Evolutionary conservation across 2,113 vertebrate genomes (phyloP).

Genomic region (Ceyx melanurus): DNA sequence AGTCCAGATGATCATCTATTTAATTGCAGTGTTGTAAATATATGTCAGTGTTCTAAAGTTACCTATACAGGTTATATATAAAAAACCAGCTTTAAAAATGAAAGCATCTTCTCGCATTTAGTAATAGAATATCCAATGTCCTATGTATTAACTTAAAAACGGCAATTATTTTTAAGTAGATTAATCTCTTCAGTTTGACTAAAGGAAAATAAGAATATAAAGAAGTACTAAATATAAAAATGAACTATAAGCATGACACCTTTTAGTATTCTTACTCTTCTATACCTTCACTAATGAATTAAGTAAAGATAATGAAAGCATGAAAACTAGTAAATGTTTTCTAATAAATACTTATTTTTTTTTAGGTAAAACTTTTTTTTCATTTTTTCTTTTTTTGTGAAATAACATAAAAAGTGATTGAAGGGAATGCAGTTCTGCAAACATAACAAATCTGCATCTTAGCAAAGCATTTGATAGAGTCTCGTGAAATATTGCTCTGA

Average conservation of each 20-base stretch:
- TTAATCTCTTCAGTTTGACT: not conserved
- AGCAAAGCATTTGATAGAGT: not conserved
- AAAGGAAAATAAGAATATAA: not conserved
- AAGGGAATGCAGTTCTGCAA: not conserved
- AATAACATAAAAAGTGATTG: not conserved
- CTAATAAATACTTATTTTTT: not conserved
- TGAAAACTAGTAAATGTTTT: not conserved
- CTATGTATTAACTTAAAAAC: not conserved
- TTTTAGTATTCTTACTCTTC: not conserved
- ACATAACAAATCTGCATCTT: not conserved
- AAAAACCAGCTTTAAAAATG: not conserved
- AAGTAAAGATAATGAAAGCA: not conserved
- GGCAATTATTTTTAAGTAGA: not conserved
- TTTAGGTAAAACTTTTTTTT: not conserved
- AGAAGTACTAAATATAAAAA: not conserved
- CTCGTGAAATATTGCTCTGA: slow-evolving; percentile 37
- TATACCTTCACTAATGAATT: not conserved
- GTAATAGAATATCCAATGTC: not conserved
- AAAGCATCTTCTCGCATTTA: not conserved
- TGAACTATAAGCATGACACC: not conserved
- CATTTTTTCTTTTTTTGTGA: not conserved
- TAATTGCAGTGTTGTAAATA: not conserved
- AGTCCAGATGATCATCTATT: not conserved
- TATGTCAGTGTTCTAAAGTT: not conserved
- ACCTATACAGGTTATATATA: not conserved